Conservation (phyloP, 1,140 invertebrate species). For the Littorina saxatilis region DNA sequence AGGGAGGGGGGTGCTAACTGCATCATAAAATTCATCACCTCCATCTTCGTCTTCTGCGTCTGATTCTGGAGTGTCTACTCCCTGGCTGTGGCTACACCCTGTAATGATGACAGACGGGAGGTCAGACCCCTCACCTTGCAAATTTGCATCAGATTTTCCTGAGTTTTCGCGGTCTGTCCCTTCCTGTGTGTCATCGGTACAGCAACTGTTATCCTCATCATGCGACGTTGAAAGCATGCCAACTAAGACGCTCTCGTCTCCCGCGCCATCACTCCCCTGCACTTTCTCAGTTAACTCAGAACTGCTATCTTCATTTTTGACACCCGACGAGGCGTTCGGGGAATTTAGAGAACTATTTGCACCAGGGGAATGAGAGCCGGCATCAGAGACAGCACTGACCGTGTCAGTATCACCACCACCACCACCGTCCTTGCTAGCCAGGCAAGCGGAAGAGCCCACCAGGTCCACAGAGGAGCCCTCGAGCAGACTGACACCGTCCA, state of each 20-base stretch:
- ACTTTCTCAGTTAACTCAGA: not conserved
- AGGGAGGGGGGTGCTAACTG: slow-evolving; percentile 45
- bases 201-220: not conserved
- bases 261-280: not conserved
- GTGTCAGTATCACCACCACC: not conserved
- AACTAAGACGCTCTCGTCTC: not conserved
- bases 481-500: not conserved
- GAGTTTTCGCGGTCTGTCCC: not conserved
- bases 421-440: not conserved
- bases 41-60: slow-evolving; percentile 44
- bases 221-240: not conserved
- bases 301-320: no score
- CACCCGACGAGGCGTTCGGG: not conserved
- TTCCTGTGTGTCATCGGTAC: not conserved
- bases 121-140: not conserved
- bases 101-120: slow-evolving; percentile 21
- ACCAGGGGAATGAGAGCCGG: slow-evolving; percentile 13
- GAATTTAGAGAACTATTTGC: not conserved
- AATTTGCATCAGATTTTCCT: not conserved
- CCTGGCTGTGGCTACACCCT: slow-evolving; percentile 35
- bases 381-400: not conserved
- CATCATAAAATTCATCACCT: slow-evolving; percentile 55
- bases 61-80: not conserved
- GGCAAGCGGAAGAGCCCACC: not conserved
- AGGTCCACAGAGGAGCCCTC: not conserved